These are phyloP conservation scores for Brachionus rubens DNA, from an alignment of 1,140 invertebrate species.

Conservation along the genomic window DNA sequence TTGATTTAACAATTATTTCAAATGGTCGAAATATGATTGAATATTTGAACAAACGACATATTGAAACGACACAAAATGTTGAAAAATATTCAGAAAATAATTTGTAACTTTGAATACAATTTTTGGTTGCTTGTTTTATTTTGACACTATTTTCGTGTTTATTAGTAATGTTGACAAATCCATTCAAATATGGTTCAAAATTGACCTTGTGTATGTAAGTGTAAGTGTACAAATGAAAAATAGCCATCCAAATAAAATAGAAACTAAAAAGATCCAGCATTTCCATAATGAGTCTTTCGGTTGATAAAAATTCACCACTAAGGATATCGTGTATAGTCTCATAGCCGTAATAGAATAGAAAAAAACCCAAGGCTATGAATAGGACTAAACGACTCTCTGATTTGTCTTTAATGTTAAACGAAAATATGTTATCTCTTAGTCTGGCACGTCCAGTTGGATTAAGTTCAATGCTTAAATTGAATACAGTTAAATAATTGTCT, in stretches of 20 bases:
- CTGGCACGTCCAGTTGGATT: background rate
- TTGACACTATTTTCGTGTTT: no score
- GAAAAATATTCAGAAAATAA: background rate
- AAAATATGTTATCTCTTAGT: slow-evolving; percentile 1
- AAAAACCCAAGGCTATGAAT: background rate
- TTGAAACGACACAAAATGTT: background rate
- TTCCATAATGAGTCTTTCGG: background rate
- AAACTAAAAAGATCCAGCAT: background rate
- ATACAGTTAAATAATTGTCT: background rate
- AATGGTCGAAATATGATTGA: slow-evolving; percentile 20
- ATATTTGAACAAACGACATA: slow-evolving; percentile 8
- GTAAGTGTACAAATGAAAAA: background rate
- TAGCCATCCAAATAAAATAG: background rate
- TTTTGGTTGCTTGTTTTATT: background rate
- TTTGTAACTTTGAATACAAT: background rate
- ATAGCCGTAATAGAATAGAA: slow-evolving; percentile 15
- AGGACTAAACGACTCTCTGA: background rate
- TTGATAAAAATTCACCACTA: slow-evolving; percentile 24
- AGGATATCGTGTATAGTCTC: slow-evolving; percentile 8
- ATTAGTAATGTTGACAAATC: background rate
- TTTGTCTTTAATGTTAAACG: background rate
- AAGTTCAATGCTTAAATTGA: background rate
- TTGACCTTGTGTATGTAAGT: background rate
- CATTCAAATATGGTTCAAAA: background rate
- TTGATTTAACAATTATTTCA: slow-evolving; percentile 29